These are phyloP conservation scores for Lateolabrax maculatus DNA, from an alignment of 2,797 vertebrate species.

Conservation along the genomic window DNA sequence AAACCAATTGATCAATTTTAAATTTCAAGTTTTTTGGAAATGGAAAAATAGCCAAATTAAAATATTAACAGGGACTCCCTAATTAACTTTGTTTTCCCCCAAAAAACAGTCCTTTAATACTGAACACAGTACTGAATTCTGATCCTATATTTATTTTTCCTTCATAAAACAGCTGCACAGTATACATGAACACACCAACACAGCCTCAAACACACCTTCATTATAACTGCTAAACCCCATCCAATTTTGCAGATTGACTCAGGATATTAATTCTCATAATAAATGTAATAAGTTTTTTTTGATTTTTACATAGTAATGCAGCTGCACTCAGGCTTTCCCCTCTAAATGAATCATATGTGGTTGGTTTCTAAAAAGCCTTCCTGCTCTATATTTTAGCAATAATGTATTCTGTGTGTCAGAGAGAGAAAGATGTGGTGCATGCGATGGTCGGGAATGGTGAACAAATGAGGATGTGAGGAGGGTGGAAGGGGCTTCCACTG, in stretches of 20 bases:
- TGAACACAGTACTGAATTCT: not conserved
- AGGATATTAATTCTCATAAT: not conserved
- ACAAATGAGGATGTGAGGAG: slow-evolving; percentile 68
- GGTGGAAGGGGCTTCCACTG: slow-evolving; percentile 83
- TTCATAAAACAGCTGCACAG: not conserved
- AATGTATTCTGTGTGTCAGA: slow-evolving; percentile 48
- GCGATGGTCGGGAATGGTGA: slow-evolving; percentile 51
- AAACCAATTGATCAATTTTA: not conserved
- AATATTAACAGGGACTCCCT: not conserved
- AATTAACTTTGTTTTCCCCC: not conserved
- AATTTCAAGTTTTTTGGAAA: not conserved
- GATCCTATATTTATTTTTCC: not conserved
- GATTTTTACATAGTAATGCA: not conserved
- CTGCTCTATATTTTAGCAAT: slow-evolving; percentile 22
- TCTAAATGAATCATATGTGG: slow-evolving; percentile 3
- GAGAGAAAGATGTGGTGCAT: slow-evolving; percentile 51
- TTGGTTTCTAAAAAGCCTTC: slow-evolving; percentile 46
- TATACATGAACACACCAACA: not conserved
- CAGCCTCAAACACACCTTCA: not conserved
- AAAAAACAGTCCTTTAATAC: not conserved
- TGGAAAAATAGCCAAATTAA: not conserved
- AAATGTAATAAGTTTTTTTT: not conserved
- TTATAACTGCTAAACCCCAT: not conserved
- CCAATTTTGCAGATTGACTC: not conserved
- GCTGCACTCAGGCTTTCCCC: not conserved